Conservation (phyloP, 2,888 invertebrate genomes). For the Azorinus chamasolen region DNA sequence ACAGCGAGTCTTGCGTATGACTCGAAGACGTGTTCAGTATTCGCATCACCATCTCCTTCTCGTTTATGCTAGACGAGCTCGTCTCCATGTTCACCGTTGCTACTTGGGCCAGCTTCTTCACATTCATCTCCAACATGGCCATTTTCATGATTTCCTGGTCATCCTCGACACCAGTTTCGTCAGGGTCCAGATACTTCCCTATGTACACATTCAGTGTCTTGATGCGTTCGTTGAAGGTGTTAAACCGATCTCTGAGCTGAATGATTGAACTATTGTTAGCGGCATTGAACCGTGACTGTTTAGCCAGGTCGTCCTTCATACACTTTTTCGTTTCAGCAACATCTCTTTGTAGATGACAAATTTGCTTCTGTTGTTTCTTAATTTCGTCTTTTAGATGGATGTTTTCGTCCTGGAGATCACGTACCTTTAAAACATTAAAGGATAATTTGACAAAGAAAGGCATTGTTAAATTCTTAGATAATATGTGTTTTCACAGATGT, state of each 20-base stretch:
- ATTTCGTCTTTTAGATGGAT: constrained; percentile 45
- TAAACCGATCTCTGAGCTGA: constrained; percentile 68
- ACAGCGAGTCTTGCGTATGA: constrained; percentile 58
- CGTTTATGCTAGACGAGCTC: constrained; percentile 42
- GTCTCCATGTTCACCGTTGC: constrained; percentile 57
- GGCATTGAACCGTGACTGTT: constrained; percentile 73
- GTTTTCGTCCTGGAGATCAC: constrained; percentile 55
- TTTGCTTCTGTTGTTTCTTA: constrained; percentile 51
- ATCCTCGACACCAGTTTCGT: constrained; percentile 25
- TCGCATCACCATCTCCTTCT: constrained; percentile 61
- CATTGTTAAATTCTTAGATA: too few relatives aligned
- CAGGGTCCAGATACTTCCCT: constrained; percentile 59
- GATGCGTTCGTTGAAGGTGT: constrained; percentile 67
- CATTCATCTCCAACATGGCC: constrained; percentile 64
- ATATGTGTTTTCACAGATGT: too few relatives aligned
- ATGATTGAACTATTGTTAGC: constrained; percentile 73
- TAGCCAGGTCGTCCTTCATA: constrained; percentile 54
- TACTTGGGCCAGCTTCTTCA: constrained; percentile 58
- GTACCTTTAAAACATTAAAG: constrained; percentile 43
- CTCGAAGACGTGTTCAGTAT: constrained; percentile 56
- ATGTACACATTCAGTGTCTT: constrained; percentile 62
- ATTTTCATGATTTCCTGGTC: constrained; percentile 67
- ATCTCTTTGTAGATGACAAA: constrained; percentile 5
- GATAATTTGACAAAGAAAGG: background rate
- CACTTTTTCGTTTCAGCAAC: background rate